Evolutionary conservation across 2,113 vertebrate species (phyloP), one percentile per base, ranked within the genome.

Genomic region (Passer montanus): DNA sequence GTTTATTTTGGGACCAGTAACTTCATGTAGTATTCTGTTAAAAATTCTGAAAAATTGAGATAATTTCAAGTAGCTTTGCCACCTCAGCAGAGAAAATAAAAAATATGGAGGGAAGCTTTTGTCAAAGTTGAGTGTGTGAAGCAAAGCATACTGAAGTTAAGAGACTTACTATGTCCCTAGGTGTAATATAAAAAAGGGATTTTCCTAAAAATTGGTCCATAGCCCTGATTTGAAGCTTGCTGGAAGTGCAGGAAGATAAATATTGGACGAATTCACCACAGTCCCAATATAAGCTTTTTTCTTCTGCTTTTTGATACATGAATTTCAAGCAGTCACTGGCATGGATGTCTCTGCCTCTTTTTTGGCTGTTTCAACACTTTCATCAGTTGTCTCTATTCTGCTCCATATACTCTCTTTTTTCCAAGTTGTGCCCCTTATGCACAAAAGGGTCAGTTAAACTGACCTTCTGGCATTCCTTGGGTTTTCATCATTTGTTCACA

Each of bases 331-430:
- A 46, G 20, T 50, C 8, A 10, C 22, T 53, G 37, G 3, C 30
- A 6, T 58, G 37, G 44, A 8, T 52, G 15, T 39, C 10, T 67
- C 35, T 49, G 13, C 83, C 15, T 80, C 31, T 35, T 74, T 80
- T 26, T 28, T 53, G 63, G 4, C 19, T 46, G 19, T 50, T 91
- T 55, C 0, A 2, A 6, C 1, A 1, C 15, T 3, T 74, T 9
- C 6, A 50, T 74, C 30, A 7, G 1, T 70, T 85, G 27, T 63
- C 43, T 78, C 35, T 75, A 3, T 77, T 79, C 21, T 53, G 33
- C 26, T 92, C 9, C 16, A 16, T 74, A 17, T 8, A 3, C 66
- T 2, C 0, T 35, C 46, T 62, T 80, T 62, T 83, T 55, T 70
- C 7, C 24, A 43, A 50, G 30, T 46, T 82, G 46, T 69, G 27